These are phyloP conservation scores for Turnix velox DNA, from an alignment of 2,113 vertebrate species.

Conservation along the genomic window DNA sequence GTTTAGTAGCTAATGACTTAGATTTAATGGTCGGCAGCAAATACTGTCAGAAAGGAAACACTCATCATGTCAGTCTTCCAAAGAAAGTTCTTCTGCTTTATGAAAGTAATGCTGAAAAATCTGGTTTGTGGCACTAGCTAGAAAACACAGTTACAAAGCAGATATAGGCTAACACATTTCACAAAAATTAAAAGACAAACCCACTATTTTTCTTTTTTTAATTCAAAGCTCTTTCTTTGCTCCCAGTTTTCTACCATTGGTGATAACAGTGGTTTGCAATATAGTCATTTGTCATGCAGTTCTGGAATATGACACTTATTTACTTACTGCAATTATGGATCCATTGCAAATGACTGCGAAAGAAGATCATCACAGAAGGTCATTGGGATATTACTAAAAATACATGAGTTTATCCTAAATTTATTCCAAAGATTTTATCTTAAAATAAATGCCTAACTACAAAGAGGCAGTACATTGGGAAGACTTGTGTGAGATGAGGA, in stretches of 20 bases:
- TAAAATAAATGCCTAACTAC: neutral
- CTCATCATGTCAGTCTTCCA: neutral
- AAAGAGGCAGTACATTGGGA: neutral
- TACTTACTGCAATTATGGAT: neutral
- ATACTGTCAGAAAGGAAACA: neutral
- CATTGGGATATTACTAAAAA: neutral
- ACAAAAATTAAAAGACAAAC: neutral
- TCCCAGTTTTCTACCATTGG: neutral
- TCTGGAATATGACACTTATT: conserved; percentile 23
- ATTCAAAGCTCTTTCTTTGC: conserved; percentile 1
- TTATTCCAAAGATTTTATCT: too few species aligned
- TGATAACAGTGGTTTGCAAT: neutral
- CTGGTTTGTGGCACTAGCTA: neutral
- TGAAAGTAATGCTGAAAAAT: neutral
- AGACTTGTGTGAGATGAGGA: neutral
- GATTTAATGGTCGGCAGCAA: conserved; percentile 43
- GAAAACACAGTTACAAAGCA: neutral
- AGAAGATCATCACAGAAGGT: neutral
- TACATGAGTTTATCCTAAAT: neutral
- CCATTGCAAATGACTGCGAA: neutral
- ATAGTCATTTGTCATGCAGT: neutral
- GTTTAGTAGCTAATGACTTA: conserved; percentile 76
- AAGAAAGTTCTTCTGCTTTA: neutral
- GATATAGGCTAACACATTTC: neutral
- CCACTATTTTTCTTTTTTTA: neutral